Evolutionary conservation across 2,888 invertebrate species (phyloP).

Genomic region (Elmis aenea): DNA sequence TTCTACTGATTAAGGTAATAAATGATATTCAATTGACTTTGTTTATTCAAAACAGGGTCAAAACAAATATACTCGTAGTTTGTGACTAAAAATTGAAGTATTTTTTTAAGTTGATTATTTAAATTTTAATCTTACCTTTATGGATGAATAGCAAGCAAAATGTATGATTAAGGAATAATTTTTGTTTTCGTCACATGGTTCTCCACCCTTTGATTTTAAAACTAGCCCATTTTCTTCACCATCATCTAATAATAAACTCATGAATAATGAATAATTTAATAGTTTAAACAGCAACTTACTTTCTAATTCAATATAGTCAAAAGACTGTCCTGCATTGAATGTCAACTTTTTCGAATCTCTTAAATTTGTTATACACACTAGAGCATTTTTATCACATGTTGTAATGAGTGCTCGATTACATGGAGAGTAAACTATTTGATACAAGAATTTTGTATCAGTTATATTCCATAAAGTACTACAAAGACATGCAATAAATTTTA

Average conservation of each 20-base stretch:
- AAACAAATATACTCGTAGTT: too few species aligned
- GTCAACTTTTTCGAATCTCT: slow-evolving; percentile 1
- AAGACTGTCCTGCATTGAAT: slow-evolving; percentile 9
- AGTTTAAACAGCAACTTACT: slow-evolving; percentile 3
- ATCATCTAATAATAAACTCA: slow-evolving; percentile 3
- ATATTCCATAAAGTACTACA: slow-evolving; percentile 6
- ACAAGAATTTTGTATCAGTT: not conserved
- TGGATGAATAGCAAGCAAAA: slow-evolving; percentile 1
- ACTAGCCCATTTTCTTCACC: slow-evolving; percentile 1
- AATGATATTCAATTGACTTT: too few species aligned
- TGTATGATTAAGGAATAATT: slow-evolving; percentile 6
- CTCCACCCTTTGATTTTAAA: slow-evolving; percentile 5
- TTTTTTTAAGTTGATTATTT: too few species aligned
- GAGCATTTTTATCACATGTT: slow-evolving; percentile 5
- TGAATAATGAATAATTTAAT: not conserved
- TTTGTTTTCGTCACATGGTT: slow-evolving; percentile 3
- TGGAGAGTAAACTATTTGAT: slow-evolving; percentile 2
- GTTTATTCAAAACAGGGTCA: too few species aligned
- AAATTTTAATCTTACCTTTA: not conserved
- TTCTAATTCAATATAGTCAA: slow-evolving; percentile 4
- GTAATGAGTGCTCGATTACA: slow-evolving; percentile 1
- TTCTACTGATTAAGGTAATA: too few species aligned
- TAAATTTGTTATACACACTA: slow-evolving; percentile 4
- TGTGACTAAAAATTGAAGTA: too few species aligned
- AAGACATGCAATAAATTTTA: too few species aligned